Conservation (phyloP, 2,888 invertebrate species). For the Anodontia alba region DNA sequence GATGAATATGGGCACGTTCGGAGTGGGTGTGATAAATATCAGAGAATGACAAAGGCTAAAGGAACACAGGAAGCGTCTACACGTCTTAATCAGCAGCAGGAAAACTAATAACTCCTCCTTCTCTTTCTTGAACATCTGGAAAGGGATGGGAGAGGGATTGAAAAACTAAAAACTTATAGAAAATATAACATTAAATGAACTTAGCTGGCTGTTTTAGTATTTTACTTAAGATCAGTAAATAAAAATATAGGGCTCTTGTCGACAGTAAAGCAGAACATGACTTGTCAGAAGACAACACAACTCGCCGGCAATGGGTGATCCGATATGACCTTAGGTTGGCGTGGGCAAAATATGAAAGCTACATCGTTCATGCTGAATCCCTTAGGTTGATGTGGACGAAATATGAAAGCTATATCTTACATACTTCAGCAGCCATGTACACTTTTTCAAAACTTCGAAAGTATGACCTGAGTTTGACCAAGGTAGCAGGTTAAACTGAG, state of each 20-base stretch:
- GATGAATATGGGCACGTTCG: neutral
- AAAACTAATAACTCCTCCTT: neutral
- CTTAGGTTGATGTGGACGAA: too few species aligned
- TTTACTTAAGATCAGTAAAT: neutral
- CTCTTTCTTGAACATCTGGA: neutral
- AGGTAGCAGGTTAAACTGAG: too few species aligned
- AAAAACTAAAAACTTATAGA: neutral
- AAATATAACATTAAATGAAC: neutral
- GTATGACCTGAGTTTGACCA: too few species aligned
- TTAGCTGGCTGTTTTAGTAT: neutral
- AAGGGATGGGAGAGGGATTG: neutral
- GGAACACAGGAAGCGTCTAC: neutral
- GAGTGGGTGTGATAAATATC: neutral
- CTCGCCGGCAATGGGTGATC: too few species aligned
- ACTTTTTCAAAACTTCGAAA: too few species aligned
- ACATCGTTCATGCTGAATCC: too few species aligned
- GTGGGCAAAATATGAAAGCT: too few species aligned
- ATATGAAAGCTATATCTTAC: too few species aligned
- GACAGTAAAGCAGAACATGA: too few species aligned
- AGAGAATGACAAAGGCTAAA: neutral
- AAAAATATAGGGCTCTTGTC: constrained; percentile 15
- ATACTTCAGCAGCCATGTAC: too few species aligned
- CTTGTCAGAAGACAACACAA: too few species aligned
- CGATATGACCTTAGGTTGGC: too few species aligned
- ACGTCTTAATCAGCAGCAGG: neutral